Base-by-base conservation (phyloP, 2,888 invertebrate species). In the Conus canariensis region DNA sequence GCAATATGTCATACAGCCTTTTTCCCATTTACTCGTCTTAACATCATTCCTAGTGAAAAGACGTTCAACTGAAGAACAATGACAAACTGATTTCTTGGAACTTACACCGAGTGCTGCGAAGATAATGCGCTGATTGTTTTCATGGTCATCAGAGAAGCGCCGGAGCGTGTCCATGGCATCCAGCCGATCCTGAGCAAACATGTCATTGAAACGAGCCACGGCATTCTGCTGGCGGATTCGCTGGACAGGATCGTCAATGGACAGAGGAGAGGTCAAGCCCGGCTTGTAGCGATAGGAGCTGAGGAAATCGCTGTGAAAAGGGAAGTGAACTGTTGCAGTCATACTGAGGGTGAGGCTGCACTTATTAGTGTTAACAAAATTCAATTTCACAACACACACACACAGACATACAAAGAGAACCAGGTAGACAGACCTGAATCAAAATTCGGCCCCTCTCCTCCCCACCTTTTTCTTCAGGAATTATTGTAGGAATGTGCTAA, bases 111-210 rank as follows among this genome's bases (percentile, higher is more conserved):
- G 92, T 59, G 95, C 95, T 90, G 94, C 91, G 92, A 95, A 96
- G 92, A 95, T 92, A 90, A 96, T 96, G 90, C 96, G 92, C 92
- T 96, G 96, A 92, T 96, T 96, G 91, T 95, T 96, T 91, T 96
- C 96, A 89, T 96, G 94, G 92, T 96, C 96, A 90, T 95, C 95
- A 7, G 94, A 95, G 92, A 95, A 96, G 25, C 94, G 92, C 56
- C 96, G 92, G 60, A 96, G 94, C 1, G 95, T 96, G 91, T 96
- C 96, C 95, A 96, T 95, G 88, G 96, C 96, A 91, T 96, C 95
- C 4, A 96, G 94, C 14, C 96, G 94, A 86, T 96, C 95, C 90
- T 94, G 94, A 59, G 95, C 94, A 92, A 95, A 96, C 94, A 96
- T 94, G 93, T 96, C 96, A 90, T 96, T 96, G 94, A 95, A 96